Percentiles rank a stretch among this genome's conserved stretches.
Evolutionary conservation across 1,140 invertebrate genomes (phyloP).

Genomic region (Choristoneura fumiferana): DNA sequence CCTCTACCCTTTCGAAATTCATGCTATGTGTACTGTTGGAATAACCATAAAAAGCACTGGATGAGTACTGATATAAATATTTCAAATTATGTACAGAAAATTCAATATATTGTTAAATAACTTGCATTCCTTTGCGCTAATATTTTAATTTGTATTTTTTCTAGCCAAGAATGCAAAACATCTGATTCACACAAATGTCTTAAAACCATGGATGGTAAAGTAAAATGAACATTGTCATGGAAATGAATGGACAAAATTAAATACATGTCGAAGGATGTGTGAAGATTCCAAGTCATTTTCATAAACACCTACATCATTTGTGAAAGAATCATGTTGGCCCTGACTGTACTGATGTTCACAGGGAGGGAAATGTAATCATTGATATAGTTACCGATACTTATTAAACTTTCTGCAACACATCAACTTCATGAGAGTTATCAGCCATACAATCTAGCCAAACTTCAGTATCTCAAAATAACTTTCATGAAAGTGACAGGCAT

Average conservation of each 20-base stretch:
- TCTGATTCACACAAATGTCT: not conserved
- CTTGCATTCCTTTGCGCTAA: slow-evolving; percentile 30
- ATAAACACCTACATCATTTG: slow-evolving; percentile 49
- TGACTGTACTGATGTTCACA: slow-evolving; percentile 48
- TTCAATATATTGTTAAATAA: no score
- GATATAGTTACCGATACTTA: slow-evolving; percentile 64
- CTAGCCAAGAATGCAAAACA: slow-evolving; percentile 23
- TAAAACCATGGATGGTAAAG: slow-evolving; percentile 69
- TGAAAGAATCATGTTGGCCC: slow-evolving; percentile 61
- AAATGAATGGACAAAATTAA: slow-evolving; percentile 39
- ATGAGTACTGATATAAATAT: slow-evolving; percentile 21
- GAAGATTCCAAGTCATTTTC: slow-evolving; percentile 41
- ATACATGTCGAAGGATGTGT: slow-evolving; percentile 29
- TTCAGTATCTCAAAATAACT: slow-evolving; percentile 30
- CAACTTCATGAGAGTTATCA: slow-evolving; percentile 58
- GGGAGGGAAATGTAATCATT: slow-evolving; percentile 75
- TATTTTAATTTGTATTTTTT: slow-evolving; percentile 45
- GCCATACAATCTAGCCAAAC: slow-evolving; percentile 20
- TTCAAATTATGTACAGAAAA: slow-evolving; percentile 17
- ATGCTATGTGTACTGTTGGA: slow-evolving; percentile 48
- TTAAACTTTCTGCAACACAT: slow-evolving; percentile 42
- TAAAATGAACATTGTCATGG: slow-evolving; percentile 59
- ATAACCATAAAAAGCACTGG: not conserved
- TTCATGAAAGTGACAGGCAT: slow-evolving; percentile 51
- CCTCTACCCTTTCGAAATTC: slow-evolving; percentile 25